Evolutionary conservation across 2,113 vertebrate genomes (phyloP), one percentile per base, ranked within the genome.

Genomic region (Paracyprichromis sp.): DNA sequence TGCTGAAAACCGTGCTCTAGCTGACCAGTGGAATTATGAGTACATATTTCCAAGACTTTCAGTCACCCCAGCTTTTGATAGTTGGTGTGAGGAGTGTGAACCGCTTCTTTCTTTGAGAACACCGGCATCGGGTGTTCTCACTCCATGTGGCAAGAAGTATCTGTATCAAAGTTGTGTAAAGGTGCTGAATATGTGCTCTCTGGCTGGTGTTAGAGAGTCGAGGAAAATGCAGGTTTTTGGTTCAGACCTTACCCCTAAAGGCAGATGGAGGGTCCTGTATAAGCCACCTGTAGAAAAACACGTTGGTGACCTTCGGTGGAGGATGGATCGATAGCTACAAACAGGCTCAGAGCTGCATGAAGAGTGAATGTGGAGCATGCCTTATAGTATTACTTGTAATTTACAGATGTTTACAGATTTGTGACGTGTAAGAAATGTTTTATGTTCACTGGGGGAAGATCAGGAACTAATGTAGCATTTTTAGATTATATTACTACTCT

Each of bases 371-470:
- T 66, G 34, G 61, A 38, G 34, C 61, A 61, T 61, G 29, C 16
- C 9, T 61, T 34, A 34, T 61, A 10, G 9, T 31, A 5, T 61
- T 61, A 19, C 9, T 61, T 34, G 57, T 34, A 34, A 61, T 61
- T 61, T 34, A 61, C 3, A 66, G 61, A 66, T 38, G 19, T 66
- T 66, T 66, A 66, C 61, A 66, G 61, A 66, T 66, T 66, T 66
- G 17, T 38, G 61, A 38, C 6, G 0, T 66, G 9, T 66, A 36
- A 36, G 31, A 66, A 66, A 66, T 12, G 31, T 66, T 66, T 66
- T 36, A 36, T 36, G 61, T 66, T 66, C 31, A 66, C 61, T 66
- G 10, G 10, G 17, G 61, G 31, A 66, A 38, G 34, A 66, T 66
- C 31, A 38, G 61, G 61, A 38, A n/a, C 34, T 38, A 66, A 66